These are phyloP conservation scores for Eupithecia abbreviata DNA, from an alignment of 2,888 invertebrate genomes.

Conservation along the genomic window DNA sequence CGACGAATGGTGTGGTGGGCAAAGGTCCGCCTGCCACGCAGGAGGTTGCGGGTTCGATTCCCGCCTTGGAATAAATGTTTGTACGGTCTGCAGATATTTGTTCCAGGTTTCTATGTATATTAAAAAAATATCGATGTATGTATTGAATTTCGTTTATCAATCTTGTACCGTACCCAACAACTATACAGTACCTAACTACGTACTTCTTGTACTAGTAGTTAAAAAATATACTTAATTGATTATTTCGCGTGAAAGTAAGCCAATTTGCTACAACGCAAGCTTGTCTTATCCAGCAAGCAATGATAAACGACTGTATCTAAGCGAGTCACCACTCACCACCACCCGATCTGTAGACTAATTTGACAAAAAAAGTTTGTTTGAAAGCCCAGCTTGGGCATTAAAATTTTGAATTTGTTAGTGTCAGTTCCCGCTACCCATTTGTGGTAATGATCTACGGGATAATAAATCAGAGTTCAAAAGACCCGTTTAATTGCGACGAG, in stretches of 20 bases:
- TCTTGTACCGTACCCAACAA: too few species aligned
- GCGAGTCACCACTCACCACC: constrained; percentile 52
- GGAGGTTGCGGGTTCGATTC: too few species aligned
- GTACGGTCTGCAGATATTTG: too few species aligned
- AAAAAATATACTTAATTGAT: neutral
- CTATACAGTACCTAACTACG: too few species aligned
- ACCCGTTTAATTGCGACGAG: constrained; percentile 58
- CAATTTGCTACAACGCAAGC: constrained; percentile 47
- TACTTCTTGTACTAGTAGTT: too few species aligned
- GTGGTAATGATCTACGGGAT: constrained; percentile 56
- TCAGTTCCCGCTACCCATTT: constrained; percentile 58
- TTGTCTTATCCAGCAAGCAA: constrained; percentile 55
- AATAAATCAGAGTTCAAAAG: constrained; percentile 62
- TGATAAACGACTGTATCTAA: constrained; percentile 61
- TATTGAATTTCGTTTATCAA: too few species aligned
- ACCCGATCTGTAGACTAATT: constrained; percentile 61
- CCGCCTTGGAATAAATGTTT: too few species aligned
- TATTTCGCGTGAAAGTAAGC: neutral
- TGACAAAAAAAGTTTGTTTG: constrained; percentile 57
- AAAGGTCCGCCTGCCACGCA: too few species aligned
- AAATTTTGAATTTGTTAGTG: constrained; percentile 58
- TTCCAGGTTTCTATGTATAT: too few species aligned
- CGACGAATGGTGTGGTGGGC: too few species aligned
- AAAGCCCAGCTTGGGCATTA: constrained; percentile 54
- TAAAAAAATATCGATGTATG: too few species aligned